These are phyloP conservation scores for Tenebrosternarchus preto DNA, from an alignment of 2,113 vertebrate species.

Conservation along the genomic window DNA sequence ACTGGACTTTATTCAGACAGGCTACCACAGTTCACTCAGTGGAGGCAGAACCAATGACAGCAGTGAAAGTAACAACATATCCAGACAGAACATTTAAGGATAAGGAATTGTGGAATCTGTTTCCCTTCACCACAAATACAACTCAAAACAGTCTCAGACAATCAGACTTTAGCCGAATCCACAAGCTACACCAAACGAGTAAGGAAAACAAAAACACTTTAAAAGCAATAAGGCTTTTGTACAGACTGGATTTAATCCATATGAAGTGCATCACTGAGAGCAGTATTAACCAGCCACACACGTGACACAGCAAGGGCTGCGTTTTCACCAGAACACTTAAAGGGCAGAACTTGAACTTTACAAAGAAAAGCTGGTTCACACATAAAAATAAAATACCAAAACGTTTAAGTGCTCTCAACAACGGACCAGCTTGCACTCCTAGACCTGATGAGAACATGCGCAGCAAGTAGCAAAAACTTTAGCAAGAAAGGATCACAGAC, in stretches of 20 bases:
- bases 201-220: slow-evolving; percentile 1
- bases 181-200: slow-evolving; percentile 22
- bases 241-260: slow-evolving; percentile 11
- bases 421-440: not conserved
- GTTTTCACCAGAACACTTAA: not conserved
- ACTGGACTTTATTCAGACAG: slow-evolving; percentile 39
- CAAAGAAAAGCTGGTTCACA: not conserved
- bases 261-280: slow-evolving; percentile 35
- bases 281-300: slow-evolving; percentile 4
- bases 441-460: slow-evolving; percentile 17
- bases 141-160: slow-evolving; percentile 8
- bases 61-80: slow-evolving; percentile 21
- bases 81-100: slow-evolving; percentile 14
- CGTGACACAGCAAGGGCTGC: not conserved
- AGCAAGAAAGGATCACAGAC: not conserved
- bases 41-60: slow-evolving; percentile 25
- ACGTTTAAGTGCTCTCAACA: slow-evolving; percentile 13
- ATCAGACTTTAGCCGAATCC: slow-evolving; percentile 6
- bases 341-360: not conserved
- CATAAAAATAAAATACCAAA: not conserved
- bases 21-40: slow-evolving; percentile 31
- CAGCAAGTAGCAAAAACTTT: not conserved
- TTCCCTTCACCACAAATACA: not conserved
- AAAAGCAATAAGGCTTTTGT: slow-evolving; percentile 25
- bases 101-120: slow-evolving; percentile 8